A percentile compares a stretch with the other conserved stretches of the same genome.
These are phyloP conservation scores for Limnephilus lunatus DNA, from an alignment of 2,888 invertebrate genomes.

Conservation along the genomic window DNA sequence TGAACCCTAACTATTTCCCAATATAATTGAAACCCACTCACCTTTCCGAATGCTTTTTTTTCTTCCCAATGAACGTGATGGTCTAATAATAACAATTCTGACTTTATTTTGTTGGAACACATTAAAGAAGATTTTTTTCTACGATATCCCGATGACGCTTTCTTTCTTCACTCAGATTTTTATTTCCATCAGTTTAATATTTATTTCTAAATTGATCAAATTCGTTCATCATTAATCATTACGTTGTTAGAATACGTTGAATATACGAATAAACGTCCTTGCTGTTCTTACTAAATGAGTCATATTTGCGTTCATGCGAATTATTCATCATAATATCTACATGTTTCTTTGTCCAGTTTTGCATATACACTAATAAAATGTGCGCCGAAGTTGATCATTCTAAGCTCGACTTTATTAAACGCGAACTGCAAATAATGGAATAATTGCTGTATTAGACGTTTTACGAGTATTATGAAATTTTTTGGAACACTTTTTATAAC, in stretches of 20 bases:
- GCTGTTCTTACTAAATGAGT: background rate
- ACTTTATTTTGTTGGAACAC: background rate
- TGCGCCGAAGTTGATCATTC: background rate
- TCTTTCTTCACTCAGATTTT: background rate
- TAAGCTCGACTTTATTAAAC: background rate
- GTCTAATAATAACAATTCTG: background rate
- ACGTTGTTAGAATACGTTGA: background rate
- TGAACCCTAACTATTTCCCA: background rate
- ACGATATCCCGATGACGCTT: background rate
- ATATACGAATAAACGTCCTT: background rate
- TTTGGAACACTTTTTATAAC: too few species aligned
- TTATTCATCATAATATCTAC: background rate
- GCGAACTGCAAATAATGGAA: background rate
- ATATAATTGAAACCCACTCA: background rate
- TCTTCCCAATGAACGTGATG: background rate
- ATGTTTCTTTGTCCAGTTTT: background rate
- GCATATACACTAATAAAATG: background rate
- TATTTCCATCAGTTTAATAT: background rate
- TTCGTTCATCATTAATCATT: background rate
- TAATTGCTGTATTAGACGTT: background rate
- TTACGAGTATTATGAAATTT: too few species aligned
- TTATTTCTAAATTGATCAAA: background rate
- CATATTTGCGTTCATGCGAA: background rate
- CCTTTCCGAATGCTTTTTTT: background rate
- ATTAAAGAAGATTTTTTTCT: too few species aligned